Conservation (phyloP, 2,888 invertebrate species). For the Drosophila helvetica region DNA sequence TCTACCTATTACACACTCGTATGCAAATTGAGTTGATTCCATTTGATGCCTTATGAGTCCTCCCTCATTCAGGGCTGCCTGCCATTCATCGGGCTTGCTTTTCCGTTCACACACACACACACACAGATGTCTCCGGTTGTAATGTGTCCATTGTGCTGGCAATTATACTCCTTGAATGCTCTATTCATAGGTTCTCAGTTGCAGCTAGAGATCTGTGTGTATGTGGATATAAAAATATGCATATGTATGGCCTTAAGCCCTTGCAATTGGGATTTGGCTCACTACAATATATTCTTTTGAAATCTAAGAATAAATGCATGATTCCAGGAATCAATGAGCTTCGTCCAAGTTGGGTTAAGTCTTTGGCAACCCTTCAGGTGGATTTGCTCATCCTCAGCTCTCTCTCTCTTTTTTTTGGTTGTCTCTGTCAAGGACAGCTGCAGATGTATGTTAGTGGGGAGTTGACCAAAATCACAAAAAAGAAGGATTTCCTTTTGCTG, state of each 20-base stretch:
- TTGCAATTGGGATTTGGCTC: neutral
- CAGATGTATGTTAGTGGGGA: neutral
- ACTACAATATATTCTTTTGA: conserved; percentile 1
- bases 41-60: conserved; percentile 19
- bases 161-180: conserved; percentile 27
- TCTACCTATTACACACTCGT: neutral
- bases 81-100: conserved; percentile 28
- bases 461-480: conserved; percentile 12
- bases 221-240: neutral
- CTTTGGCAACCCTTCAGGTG: conserved; percentile 10
- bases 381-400: neutral
- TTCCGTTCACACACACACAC: conserved; percentile 9
- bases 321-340: neutral
- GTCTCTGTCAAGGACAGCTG: neutral
- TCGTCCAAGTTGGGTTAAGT: neutral
- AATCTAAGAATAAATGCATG: conserved; percentile 28
- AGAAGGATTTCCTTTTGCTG: conserved; percentile 42
- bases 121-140: neutral
- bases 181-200: conserved; percentile 17
- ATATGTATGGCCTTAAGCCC: conserved; percentile 29
- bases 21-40: conserved; percentile 14
- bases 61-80: conserved; percentile 30
- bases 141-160: conserved; percentile 37
- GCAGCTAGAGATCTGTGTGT: neutral
- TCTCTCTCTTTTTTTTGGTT: neutral